Percentiles rank a stretch among this genome's conserved stretches.
Conservation (phyloP, 2,113 vertebrate genomes). For the Sardina pilchardus region DNA sequence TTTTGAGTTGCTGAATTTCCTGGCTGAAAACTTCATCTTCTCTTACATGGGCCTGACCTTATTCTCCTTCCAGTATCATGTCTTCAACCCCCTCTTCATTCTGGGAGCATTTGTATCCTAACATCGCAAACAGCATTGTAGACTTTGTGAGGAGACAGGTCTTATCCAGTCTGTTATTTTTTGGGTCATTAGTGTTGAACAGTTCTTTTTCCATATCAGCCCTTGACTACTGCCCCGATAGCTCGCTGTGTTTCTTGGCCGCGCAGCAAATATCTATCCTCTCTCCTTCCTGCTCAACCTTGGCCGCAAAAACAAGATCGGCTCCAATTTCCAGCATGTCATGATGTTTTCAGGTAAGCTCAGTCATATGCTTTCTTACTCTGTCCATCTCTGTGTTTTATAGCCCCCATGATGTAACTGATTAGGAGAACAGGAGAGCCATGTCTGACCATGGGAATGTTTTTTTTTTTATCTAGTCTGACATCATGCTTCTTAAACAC, state of each 20-base stretch:
- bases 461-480: background rate
- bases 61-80: slow-evolving; percentile 96
- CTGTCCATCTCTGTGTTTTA: background rate
- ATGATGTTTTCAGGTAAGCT: slow-evolving; percentile 97
- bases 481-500: background rate
- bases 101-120: slow-evolving; percentile 95
- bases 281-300: slow-evolving; percentile 94
- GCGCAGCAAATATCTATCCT: slow-evolving; percentile 96
- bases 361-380: background rate
- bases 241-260: slow-evolving; percentile 93
- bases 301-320: slow-evolving; percentile 91
- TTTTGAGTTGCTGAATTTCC: slow-evolving; percentile 96
- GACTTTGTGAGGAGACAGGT: background rate
- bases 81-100: slow-evolving; percentile 92
- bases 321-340: slow-evolving; percentile 91
- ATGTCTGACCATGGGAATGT: background rate
- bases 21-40: slow-evolving; percentile 99
- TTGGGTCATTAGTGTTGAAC: background rate
- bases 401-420: background rate
- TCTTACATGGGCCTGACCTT: slow-evolving; percentile 97
- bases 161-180: background rate
- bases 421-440: background rate
- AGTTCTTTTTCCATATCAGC: slow-evolving; percentile 19
- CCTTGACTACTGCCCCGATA: slow-evolving; percentile 76
- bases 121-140: background rate